Conservation (phyloP, 2,113 vertebrate species). For the Noctilio leporinus region DNA sequence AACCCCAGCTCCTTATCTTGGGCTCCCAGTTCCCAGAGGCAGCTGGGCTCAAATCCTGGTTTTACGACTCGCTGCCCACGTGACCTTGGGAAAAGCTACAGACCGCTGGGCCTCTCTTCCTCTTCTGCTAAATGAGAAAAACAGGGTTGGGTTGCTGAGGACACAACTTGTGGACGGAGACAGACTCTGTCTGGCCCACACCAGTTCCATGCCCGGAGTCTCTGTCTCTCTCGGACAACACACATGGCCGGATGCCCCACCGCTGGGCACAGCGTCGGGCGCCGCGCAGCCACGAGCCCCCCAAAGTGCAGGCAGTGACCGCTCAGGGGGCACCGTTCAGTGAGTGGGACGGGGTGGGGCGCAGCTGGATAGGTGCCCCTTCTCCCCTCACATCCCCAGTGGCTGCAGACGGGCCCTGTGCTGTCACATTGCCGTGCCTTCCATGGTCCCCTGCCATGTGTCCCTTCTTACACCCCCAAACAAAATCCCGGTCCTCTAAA, state of each 20-base stretch:
- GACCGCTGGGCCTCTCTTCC: neutral
- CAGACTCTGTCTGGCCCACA: neutral
- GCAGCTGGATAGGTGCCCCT: neutral
- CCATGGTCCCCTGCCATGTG: neutral
- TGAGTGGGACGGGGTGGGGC: neutral
- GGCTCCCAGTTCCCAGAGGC: neutral
- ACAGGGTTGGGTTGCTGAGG: neutral
- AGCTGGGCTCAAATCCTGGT: neutral
- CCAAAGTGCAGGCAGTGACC: neutral
- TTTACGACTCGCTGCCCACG: neutral
- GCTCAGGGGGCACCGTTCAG: neutral
- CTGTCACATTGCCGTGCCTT: too few relatives aligned
- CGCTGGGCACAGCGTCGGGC: too few relatives aligned
- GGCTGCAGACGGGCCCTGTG: neutral
- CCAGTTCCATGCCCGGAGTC: neutral
- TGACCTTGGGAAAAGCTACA: neutral
- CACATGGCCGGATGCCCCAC: neutral
- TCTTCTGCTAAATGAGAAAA: constrained; percentile 14
- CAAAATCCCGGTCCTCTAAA: neutral
- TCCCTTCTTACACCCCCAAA: neutral
- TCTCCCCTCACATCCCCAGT: neutral
- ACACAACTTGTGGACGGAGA: neutral
- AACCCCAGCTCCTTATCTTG: neutral
- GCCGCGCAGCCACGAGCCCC: neutral
- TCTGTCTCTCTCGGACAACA: neutral